Conservation (phyloP, 2,888 invertebrate species). For the Ophion costatus region DNA sequence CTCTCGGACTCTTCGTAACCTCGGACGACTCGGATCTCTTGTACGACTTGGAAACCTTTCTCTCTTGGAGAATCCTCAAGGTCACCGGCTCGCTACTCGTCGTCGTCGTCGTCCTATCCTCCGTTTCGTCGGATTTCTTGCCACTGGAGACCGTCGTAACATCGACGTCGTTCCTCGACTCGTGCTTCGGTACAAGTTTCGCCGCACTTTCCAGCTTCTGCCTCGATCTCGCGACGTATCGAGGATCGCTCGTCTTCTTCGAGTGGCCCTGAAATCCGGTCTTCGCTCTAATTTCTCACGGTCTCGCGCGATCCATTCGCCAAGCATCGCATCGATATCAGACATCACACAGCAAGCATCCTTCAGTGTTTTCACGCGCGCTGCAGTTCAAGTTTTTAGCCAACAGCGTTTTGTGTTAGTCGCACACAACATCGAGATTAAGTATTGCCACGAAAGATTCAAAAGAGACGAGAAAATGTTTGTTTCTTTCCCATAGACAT, state of each 20-base stretch:
- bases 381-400: slow-evolving; percentile 5
- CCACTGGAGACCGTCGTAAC: neutral
- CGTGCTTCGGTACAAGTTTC: slow-evolving; percentile 77
- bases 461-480: neutral
- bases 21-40: slow-evolving; percentile 53
- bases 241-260: slow-evolving; percentile 73
- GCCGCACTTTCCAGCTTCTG: slow-evolving; percentile 79
- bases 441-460: slow-evolving; percentile 22
- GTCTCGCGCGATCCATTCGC: slow-evolving; percentile 8
- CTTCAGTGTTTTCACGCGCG: slow-evolving; percentile 1
- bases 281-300: slow-evolving; percentile 66
- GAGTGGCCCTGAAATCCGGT: slow-evolving; percentile 78
- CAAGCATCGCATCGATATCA: slow-evolving; percentile 15
- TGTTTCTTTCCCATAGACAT: slow-evolving; percentile 4
- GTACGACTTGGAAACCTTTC: slow-evolving; percentile 30
- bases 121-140: slow-evolving; percentile 23
- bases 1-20: slow-evolving; percentile 42
- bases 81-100: neutral
- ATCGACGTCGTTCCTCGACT: slow-evolving; percentile 72
- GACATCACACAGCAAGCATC: slow-evolving; percentile 18
- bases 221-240: slow-evolving; percentile 78
- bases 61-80: slow-evolving; percentile 30
- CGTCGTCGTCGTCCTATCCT: neutral
- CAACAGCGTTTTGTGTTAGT: slow-evolving; percentile 58
- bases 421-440: slow-evolving; percentile 41